Evolutionary conservation across 2,888 invertebrate genomes (phyloP).

Genomic region (Trichopria drosophilae): DNA sequence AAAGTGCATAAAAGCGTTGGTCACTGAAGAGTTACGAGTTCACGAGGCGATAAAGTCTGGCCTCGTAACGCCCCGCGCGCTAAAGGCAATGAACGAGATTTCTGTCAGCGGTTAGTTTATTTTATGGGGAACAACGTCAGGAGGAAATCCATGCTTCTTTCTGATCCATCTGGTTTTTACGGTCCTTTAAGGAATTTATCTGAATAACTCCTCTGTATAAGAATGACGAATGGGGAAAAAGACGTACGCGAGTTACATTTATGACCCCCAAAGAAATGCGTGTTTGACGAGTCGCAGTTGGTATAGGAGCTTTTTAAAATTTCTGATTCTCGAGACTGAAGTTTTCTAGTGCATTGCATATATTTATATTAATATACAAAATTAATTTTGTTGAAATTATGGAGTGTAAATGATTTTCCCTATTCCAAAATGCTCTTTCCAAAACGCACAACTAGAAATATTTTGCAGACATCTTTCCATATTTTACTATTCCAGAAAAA

Average conservation of each 20-base stretch:
- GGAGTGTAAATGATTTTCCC: too few relatives aligned
- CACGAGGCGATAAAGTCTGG: constrained; percentile 53
- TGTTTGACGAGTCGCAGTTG: too few relatives aligned
- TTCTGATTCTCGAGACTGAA: too few relatives aligned
- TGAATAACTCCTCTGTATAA: constrained; percentile 27
- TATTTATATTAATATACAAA: too few relatives aligned
- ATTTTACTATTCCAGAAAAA: too few relatives aligned
- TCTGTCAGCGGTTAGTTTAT: constrained; percentile 54
- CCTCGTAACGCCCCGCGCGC: constrained; percentile 45
- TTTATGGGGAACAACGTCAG: constrained; percentile 50
- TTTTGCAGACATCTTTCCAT: too few relatives aligned
- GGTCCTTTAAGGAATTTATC: constrained; percentile 51
- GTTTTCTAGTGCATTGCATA: too few relatives aligned
- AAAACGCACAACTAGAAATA: too few relatives aligned
- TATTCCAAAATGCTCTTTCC: too few relatives aligned
- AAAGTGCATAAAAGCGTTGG: constrained; percentile 37
- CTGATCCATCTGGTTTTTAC: constrained; percentile 54
- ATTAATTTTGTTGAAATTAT: too few relatives aligned
- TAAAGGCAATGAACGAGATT: constrained; percentile 47
- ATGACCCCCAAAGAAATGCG: too few relatives aligned
- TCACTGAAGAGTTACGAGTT: constrained; percentile 54
- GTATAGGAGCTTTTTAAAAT: too few relatives aligned
- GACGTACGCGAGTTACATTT: constrained; percentile 5
- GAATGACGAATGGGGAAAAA: constrained; percentile 29
- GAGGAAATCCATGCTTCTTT: constrained; percentile 47